These are phyloP conservation scores for Megalops cyprinoides DNA, from an alignment of 2,797 vertebrate species.

Conservation along the genomic window DNA sequence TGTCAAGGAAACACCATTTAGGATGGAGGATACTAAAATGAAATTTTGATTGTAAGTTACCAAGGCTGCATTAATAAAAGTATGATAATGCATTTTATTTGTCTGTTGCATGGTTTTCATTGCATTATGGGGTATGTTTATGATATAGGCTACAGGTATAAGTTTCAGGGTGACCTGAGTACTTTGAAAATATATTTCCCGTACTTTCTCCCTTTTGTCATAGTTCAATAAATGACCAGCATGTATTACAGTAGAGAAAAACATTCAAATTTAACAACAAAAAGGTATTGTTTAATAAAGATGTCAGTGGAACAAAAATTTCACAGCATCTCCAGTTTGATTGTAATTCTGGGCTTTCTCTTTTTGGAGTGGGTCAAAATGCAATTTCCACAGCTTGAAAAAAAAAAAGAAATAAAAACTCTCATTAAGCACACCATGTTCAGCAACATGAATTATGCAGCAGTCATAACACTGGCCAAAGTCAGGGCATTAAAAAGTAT, in stretches of 20 bases:
- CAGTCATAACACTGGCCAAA: slow-evolving; percentile 77
- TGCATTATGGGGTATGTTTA: no score
- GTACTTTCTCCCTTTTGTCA: neutral
- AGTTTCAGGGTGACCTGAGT: no score
- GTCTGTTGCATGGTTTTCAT: no score
- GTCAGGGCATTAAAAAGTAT: slow-evolving; percentile 71
- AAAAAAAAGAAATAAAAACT: slow-evolving; percentile 72
- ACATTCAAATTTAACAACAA: neutral
- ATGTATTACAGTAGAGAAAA: neutral
- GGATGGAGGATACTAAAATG: no score
- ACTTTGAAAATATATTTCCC: no score
- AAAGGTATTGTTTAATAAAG: neutral
- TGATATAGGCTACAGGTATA: no score
- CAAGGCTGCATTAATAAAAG: no score
- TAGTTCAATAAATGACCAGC: slow-evolving; percentile 9
- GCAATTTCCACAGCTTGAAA: slow-evolving; percentile 62
- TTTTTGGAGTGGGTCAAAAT: slow-evolving; percentile 62
- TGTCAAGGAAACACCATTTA: no score
- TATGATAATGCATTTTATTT: no score
- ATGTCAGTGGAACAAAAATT: slow-evolving; percentile 40
- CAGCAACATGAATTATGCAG: slow-evolving; percentile 81
- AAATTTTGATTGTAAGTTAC: no score
- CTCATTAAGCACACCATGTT: slow-evolving; percentile 79
- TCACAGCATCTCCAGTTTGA: slow-evolving; percentile 38
- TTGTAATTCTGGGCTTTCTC: slow-evolving; percentile 54